Base-by-base conservation (phyloP, 2,888 invertebrate species). In the Synergus japonicus region DNA sequence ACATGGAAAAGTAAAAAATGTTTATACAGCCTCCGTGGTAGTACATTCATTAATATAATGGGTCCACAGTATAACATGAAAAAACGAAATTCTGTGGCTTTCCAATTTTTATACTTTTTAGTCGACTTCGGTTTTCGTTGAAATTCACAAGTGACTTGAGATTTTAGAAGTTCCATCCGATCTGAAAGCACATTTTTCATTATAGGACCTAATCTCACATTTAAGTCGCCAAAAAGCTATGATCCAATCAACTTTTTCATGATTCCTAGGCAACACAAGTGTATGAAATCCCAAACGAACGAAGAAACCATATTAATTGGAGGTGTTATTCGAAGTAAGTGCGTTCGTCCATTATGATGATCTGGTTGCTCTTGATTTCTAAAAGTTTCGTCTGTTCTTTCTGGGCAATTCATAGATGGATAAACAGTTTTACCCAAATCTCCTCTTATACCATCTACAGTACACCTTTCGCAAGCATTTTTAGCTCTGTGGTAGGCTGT, bases 41-140 rank as follows among this genome's bases (percentile, higher is more conserved):
- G 43, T 65, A 83, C 58, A 37, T 69, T 64, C 78, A 84, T 83
- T 8, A 87, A 78, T 29, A 87, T 2, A 2, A 29, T 29, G 22
- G 22, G 22, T 29, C 22, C 22, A 29, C 22, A 29, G 22, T 29
- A 29, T 76, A 43, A 87, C 78, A 86, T 60, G 63, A 88, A 83
- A 13, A 84, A 84, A 13, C 85, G 77, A 73, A 83, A 84, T 79
- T 87, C 83, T 7, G 86, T 87, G 5, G 86, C 86, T 81, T 87
- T 87, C 83, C 84, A 88, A 15, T 80, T 79, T 29, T 54, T 66
- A 9, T 85, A 43, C 43, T 80, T 54, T 13, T 80, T 41, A 4
- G 84, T 44, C 7, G 73, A 67, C 46, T 82, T 76, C 1, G 85
- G 80, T 79, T 85, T 86, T 63, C 87, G 81, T 60, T 60, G 79